Evolutionary conservation across 1,140 invertebrate species (phyloP), one percentile per base, ranked within the genome.

Genomic region (Drosophila lacertosa): DNA sequence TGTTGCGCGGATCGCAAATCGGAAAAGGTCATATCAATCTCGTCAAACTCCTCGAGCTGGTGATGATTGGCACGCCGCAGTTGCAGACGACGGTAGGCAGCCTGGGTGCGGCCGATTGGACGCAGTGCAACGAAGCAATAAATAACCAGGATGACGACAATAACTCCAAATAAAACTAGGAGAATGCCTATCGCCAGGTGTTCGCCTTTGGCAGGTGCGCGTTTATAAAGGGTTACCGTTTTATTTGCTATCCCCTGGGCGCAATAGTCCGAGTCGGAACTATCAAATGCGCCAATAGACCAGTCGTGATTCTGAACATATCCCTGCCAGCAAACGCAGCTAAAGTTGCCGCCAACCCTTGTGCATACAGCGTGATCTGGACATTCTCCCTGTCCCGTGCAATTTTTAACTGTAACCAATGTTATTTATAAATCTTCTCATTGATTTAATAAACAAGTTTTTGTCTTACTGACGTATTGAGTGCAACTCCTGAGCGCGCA

Each of bases 11-110:
- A 22, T 2, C 26, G 26, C 5, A 37, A 2, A 22, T 63, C 44
- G 2, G 20, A 37, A 47, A 58, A 74, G 10, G 71, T 64, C 59
- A 74, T 51, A 15, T 74, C 71, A 20, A 75, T 42, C 11, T 67
- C 72, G 33, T 77, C 60, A 37, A 77, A 68, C 22, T 77, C 74
- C 35, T 68, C 44, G 0, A 80, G 32, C 1, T 48, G 55, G 3
- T 26, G 57, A 33, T 66, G 71, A 15, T 70, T 66, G 3, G 50
- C 32, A 1, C 70, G 74, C 4, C 55, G 39, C 20, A 72, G 22
- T 35, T 62, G 47, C 33, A 73, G 10, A 16, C 55, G 39, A 39
- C 58, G 53, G 47, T 76, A 78, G 10, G 33, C 45, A 1, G 40
- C 33, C n/a, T 63, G 53, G 7, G 63, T 57, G n/a, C 68, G 68